Base-by-base conservation (phyloP, 2,888 invertebrate species). In the Agrotis exclamationis region DNA sequence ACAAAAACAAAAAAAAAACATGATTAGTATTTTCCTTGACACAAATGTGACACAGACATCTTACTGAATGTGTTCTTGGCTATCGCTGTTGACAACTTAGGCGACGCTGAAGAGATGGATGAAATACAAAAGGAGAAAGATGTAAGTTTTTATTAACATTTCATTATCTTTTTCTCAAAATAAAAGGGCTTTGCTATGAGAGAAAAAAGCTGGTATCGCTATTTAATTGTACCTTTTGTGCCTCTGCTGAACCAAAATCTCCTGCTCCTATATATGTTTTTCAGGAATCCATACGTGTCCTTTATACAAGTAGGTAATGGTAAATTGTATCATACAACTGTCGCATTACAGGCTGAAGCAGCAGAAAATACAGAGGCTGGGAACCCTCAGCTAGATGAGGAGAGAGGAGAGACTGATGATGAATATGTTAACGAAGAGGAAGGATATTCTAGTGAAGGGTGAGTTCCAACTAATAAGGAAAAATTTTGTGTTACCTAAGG, bases 21-120 rank as follows among this genome's bases (percentile, higher is more conserved):
- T 6, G 5, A 33, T 7, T 33, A n/a, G n/a, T n/a, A 33, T 33
- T 33, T 33, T 33, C 1, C 65, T 66, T 50, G 44, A 50, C 3
- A 0, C 16, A 13, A 50, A 3, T 20, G 13, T 66, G 39, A 66
- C 4, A 45, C 91, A 98, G 99, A 99, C 96, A 99, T 99, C 90
- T 96, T 99, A 86, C 96, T 99, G 89, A 99, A 99, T 95, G 99
- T 99, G 91, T 99, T 99, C 98, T 99, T 99, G 99, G 99, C 99
- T 96, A 99, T 99, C 96, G 99, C 99, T 90, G 99, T 99, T 63
- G 99, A 99, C 96, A 99, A 99, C 96, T 97, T 99, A 92, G 99
- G 99, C 67, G 99, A 99, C 94, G 99, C 99, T 22, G 99, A 99
- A 94, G 99, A 99, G 66, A 96, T 99, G 90, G 99, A 99, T 44